A percentile compares a stretch with the other conserved stretches of the same genome.
These are phyloP conservation scores for Anthrax anthrax DNA, from an alignment of 2,888 invertebrate genomes.

Conservation along the genomic window DNA sequence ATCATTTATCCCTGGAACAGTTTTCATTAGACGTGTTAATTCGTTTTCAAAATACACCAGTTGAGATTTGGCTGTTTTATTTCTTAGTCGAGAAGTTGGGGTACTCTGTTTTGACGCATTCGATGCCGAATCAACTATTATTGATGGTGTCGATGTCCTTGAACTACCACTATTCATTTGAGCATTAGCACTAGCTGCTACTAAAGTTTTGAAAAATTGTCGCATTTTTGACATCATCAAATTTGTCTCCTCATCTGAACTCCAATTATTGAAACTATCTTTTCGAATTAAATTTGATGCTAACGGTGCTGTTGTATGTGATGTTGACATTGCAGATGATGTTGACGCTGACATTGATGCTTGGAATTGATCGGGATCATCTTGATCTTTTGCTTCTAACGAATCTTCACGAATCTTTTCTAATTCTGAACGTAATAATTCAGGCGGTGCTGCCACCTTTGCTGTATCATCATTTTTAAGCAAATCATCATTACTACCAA, in stretches of 20 bases:
- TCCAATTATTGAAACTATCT: constrained; percentile 89
- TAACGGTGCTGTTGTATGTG: constrained; percentile 1
- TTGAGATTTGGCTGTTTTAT: constrained; percentile 65
- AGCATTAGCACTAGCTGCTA: constrained; percentile 46
- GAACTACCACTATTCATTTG: constrained; percentile 26
- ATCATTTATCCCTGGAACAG: constrained; percentile 79
- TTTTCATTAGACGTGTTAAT: constrained; percentile 80
- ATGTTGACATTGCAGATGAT: constrained; percentile 2
- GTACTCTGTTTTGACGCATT: constrained; percentile 34
- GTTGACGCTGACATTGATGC: neutral
- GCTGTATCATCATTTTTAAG: constrained; percentile 41
- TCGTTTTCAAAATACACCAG: constrained; percentile 81
- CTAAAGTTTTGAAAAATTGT: constrained; percentile 81
- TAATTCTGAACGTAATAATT: constrained; percentile 32
- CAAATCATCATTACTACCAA: constrained; percentile 77
- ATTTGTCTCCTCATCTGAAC: constrained; percentile 86
- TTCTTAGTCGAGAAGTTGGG: constrained; percentile 44
- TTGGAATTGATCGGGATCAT: neutral
- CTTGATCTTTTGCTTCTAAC: constrained; percentile 26
- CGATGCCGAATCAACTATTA: constrained; percentile 24
- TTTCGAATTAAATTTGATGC: constrained; percentile 48
- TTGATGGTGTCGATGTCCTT: constrained; percentile 35
- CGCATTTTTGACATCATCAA: constrained; percentile 92
- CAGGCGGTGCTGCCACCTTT: constrained; percentile 14
- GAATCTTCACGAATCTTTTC: constrained; percentile 45